Conservation (phyloP, 2,888 invertebrate species). For the Micoletzkya japonica region DNA sequence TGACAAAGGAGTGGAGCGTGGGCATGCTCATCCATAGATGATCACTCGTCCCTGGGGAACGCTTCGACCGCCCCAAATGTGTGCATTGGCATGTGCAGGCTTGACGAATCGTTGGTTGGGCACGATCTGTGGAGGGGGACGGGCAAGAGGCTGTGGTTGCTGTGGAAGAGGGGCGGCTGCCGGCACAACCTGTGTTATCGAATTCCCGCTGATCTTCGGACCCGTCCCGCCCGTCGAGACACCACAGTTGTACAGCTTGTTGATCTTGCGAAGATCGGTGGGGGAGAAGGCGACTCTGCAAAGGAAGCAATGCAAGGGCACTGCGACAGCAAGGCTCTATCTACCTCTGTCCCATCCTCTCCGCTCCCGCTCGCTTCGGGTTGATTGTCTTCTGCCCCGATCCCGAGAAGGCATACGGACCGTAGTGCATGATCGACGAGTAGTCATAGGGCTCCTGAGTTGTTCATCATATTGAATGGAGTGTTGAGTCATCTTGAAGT, state of each 20-base stretch:
- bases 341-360: conserved; percentile 27
- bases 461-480: not conserved
- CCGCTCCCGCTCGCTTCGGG: conserved; percentile 41
- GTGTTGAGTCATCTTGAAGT: conserved; percentile 28
- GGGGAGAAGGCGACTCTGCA: conserved; percentile 63
- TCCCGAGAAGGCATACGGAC: conserved; percentile 59
- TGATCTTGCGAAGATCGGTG: conserved; percentile 65
- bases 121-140: not conserved
- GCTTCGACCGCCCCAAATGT: not conserved
- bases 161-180: not conserved
- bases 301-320: not conserved
- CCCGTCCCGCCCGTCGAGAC: conserved; percentile 27
- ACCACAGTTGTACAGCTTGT: conserved; percentile 66
- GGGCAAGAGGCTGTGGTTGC: not conserved
- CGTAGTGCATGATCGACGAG: conserved; percentile 64
- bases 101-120: not conserved
- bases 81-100: conserved; percentile 22
- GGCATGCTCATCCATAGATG: conserved; percentile 15
- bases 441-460: conserved; percentile 53
- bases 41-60: conserved; percentile 1
- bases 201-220: not conserved
- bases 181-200: conserved; percentile 6
- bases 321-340: not conserved
- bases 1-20: not conserved
- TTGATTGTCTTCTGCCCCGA: conserved; percentile 63